phyloP scores from a whole-genome alignment of 2,888 invertebrate species.

The Tenthredo mesomela region DNA sequence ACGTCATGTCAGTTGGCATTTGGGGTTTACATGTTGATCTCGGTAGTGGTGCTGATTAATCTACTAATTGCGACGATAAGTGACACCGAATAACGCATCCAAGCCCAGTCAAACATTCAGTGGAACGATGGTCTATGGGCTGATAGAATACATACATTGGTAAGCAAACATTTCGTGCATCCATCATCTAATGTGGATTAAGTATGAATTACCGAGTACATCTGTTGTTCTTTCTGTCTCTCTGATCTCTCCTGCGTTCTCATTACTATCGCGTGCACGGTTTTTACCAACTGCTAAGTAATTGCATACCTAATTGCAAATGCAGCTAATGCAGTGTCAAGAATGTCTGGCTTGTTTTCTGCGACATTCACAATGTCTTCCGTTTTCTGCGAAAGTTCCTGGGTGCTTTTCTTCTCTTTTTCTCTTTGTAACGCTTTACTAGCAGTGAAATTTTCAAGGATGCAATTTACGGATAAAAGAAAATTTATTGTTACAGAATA shows the following conservation, averaged over 20 bases:
- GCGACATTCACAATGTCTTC: neutral
- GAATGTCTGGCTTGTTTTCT: neutral
- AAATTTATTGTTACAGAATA: constrained; percentile 77
- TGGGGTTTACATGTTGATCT: constrained; percentile 98
- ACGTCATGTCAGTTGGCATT: constrained; percentile 95
- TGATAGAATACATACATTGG: constrained; percentile 88
- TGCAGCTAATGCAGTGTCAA: neutral
- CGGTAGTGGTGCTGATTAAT: constrained; percentile 98
- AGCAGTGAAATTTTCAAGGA: neutral
- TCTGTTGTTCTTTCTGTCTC: constrained; percentile 52
- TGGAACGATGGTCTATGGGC: constrained; percentile 88
- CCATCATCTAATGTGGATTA: constrained; percentile 9
- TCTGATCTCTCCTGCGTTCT: neutral
- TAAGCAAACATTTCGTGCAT: constrained; percentile 63
- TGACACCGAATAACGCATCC: constrained; percentile 99
- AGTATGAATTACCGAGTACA: constrained; percentile 76
- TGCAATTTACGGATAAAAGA: constrained; percentile 18
- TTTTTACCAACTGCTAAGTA: neutral
- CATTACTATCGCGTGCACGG: neutral
- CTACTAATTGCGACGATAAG: constrained; percentile 99
- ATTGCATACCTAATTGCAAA: neutral
- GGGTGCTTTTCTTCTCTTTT: neutral
- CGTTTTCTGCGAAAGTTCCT: neutral
- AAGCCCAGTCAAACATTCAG: constrained; percentile 92
- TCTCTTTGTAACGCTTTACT: neutral